A percentile compares a stretch with the other conserved stretches of the same genome.
Conservation (phyloP, 2,113 vertebrate genomes). For the Nycticebus coucang region DNA sequence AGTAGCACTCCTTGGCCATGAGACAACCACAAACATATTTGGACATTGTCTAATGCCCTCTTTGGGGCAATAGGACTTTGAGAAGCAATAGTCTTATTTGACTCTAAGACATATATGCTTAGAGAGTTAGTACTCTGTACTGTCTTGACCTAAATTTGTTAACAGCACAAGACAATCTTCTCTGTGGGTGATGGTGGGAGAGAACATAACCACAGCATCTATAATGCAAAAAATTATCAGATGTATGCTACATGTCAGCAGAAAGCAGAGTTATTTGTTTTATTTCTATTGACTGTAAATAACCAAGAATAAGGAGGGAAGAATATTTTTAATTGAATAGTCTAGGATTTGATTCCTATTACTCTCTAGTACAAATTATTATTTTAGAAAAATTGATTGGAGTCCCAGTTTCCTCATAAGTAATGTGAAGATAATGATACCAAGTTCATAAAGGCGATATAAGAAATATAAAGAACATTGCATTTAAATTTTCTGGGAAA, state of each 20-base stretch:
- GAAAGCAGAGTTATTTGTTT: neutral
- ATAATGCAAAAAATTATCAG: neutral
- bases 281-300: neutral
- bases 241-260: neutral
- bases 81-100: neutral
- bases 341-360: neutral
- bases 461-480: neutral
- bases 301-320: neutral
- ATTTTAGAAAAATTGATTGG: neutral
- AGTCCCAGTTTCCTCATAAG: neutral
- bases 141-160: neutral
- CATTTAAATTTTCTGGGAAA: neutral
- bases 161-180: neutral
- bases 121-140: neutral
- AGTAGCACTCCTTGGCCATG: neutral
- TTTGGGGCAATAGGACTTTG: too few species aligned
- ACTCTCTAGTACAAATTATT: neutral
- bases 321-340: neutral
- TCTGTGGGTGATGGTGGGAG: fast-evolving
- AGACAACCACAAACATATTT: neutral
- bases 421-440: neutral
- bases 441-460: neutral
- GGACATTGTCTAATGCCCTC: neutral
- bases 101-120: neutral
- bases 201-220: fast-evolving